Conservation (phyloP, 2,888 invertebrate genomes). For the Ernsta delagoae region DNA sequence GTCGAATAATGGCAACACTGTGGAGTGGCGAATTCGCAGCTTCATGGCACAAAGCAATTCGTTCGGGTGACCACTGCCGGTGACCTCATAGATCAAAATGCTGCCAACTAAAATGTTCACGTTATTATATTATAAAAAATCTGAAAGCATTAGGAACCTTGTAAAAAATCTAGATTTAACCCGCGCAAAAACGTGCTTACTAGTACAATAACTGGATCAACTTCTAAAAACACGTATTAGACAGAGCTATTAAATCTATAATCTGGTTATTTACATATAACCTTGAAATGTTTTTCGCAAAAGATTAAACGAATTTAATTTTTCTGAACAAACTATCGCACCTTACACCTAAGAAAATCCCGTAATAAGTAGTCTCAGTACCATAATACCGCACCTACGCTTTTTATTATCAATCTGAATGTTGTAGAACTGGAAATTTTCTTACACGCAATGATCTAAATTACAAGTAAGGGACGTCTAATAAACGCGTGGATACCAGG, state of each 20-base stretch:
- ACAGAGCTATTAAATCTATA: too few species aligned
- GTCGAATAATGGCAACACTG: conserved; percentile 27
- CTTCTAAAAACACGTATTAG: too few species aligned
- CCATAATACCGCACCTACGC: not conserved
- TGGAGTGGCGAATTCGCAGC: conserved; percentile 15
- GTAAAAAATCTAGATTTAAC: too few species aligned
- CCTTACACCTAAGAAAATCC: not conserved
- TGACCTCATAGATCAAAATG: conserved; percentile 46
- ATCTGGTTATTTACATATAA: too few species aligned
- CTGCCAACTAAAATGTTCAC: conserved; percentile 8
- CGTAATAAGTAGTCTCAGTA: too few species aligned
- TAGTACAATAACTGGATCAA: too few species aligned
- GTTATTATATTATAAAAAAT: too few species aligned
- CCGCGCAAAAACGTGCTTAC: too few species aligned
- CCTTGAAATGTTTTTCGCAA: too few species aligned
- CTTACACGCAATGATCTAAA: conserved; percentile 25
- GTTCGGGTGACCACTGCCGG: conserved; percentile 44
- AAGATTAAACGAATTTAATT: too few species aligned
- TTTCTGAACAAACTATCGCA: not conserved
- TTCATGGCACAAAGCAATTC: conserved; percentile 45
- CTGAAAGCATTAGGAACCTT: too few species aligned
- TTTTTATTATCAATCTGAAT: conserved; percentile 12
- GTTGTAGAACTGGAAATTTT: conserved; percentile 27
- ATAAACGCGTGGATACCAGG: conserved; percentile 55
- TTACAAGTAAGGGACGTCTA: conserved; percentile 33